phyloP scores from a whole-genome alignment of 30 jellyfish, hydroid and myxozoan species.

The Clytia hemisphaerica region DNA sequence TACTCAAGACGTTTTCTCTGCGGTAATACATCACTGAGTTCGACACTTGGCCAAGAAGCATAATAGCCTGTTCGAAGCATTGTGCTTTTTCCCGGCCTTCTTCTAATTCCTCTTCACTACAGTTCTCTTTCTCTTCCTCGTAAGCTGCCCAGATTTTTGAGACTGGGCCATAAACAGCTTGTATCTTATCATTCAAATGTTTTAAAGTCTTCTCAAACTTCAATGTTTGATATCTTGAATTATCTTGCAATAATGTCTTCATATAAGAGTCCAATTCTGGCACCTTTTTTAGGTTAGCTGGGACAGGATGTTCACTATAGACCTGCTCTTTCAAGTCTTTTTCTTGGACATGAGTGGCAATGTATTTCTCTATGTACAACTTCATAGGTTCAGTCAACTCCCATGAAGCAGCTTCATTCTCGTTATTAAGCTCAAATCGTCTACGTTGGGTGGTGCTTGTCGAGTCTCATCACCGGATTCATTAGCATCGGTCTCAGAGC shows the following conservation, averaged over 20 bases:
- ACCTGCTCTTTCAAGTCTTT: not conserved
- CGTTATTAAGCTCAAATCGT: not conserved
- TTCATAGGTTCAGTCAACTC: not conserved
- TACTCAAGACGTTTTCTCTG: not conserved
- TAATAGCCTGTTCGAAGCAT: not conserved
- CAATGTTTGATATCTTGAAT: not conserved
- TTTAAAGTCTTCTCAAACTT: not conserved
- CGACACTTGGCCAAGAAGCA: not conserved
- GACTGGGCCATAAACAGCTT: not conserved
- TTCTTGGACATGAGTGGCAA: not conserved
- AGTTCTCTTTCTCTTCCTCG: not conserved
- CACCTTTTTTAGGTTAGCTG: not conserved
- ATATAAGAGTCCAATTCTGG: constrained; percentile 6
- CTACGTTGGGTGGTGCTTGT: too few relatives aligned
- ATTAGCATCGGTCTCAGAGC: too few relatives aligned
- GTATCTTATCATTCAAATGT: not conserved
- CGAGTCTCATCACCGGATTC: too few relatives aligned
- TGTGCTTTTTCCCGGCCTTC: not conserved
- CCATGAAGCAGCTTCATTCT: not conserved
- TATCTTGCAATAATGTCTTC: not conserved
- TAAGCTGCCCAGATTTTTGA: not conserved
- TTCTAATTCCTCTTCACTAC: not conserved
- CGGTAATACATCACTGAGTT: not conserved
- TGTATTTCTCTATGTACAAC: not conserved
- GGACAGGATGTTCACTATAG: not conserved